A percentile compares a stretch with the other conserved stretches of the same genome.
Evolutionary conservation across 1,140 invertebrate species (phyloP).

Genomic region (Odontomachus brunneus): DNA sequence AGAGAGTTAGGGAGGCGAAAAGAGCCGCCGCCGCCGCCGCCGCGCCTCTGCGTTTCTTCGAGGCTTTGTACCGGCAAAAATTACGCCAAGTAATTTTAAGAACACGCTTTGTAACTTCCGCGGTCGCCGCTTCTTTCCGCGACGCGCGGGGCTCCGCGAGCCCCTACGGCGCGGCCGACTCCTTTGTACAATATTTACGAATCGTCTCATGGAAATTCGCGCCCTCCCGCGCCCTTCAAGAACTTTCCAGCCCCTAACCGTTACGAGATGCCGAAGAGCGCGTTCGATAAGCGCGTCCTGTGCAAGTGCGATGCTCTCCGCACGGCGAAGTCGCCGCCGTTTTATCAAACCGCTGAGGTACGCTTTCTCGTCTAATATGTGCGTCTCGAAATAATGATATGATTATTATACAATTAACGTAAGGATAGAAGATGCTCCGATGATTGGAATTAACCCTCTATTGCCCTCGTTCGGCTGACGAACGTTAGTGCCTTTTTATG

Average conservation of each 20-base stretch:
- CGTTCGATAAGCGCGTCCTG: constrained; percentile 50
- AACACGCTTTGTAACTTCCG: constrained; percentile 51
- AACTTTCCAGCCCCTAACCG: constrained; percentile 68
- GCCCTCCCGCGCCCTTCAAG: constrained; percentile 51
- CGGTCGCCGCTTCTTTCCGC: constrained; percentile 8
- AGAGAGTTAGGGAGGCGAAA: constrained; percentile 66
- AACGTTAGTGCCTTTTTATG: too few relatives aligned
- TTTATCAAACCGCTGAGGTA: constrained; percentile 64
- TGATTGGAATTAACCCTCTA: too few relatives aligned
- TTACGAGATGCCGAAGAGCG: constrained; percentile 59
- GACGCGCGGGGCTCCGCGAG: too few relatives aligned
- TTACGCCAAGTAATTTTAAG: constrained; percentile 67
- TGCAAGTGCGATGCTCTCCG: constrained; percentile 64
- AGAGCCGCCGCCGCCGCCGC: constrained; percentile 52
- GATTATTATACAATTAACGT: too few relatives aligned
- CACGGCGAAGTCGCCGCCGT: constrained; percentile 43
- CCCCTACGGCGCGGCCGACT: neutral
- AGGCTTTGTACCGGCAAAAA: constrained; percentile 59
- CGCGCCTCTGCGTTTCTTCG: constrained; percentile 46
- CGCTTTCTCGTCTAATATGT: neutral
- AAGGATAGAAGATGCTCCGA: too few relatives aligned
- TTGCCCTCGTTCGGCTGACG: too few relatives aligned
- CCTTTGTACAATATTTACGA: constrained; percentile 4
- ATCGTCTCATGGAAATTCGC: constrained; percentile 37
- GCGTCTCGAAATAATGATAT: too few relatives aligned